Evolutionary conservation across 2,113 vertebrate species (phyloP).

Genomic region (Atractosteus spatula): DNA sequence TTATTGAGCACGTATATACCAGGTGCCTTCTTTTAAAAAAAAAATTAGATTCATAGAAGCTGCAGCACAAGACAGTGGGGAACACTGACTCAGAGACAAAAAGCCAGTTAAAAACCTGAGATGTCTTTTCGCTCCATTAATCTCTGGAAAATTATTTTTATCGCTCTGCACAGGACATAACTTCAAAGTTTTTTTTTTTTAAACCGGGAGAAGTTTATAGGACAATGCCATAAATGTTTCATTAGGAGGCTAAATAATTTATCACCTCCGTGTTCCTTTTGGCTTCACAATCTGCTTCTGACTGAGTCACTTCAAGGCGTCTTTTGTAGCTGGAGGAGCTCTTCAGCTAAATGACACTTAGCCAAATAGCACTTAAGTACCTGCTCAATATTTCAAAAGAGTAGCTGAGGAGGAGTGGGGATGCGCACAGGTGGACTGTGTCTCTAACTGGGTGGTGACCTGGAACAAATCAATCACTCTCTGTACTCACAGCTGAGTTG

Average conservation of each 20-base stretch:
- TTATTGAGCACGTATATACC: too few relatives aligned
- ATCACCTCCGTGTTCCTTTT: conserved; percentile 60
- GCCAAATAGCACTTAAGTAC: conserved; percentile 78
- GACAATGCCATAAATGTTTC: conserved; percentile 67
- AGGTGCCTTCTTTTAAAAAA: too few relatives aligned
- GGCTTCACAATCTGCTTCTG: conserved; percentile 51
- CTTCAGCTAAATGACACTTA: conserved; percentile 74
- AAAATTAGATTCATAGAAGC: too few relatives aligned
- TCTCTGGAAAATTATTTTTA: too few relatives aligned
- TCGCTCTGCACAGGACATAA: neutral
- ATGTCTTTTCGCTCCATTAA: too few relatives aligned
- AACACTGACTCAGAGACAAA: too few relatives aligned
- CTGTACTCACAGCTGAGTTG: neutral
- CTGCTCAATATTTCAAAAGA: conserved; percentile 77
- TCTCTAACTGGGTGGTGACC: conserved; percentile 13
- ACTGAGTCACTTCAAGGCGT: conserved; percentile 68
- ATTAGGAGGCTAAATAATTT: conserved; percentile 64
- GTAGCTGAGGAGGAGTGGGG: conserved; percentile 40
- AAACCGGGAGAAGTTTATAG: conserved; percentile 50
- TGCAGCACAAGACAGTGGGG: too few relatives aligned
- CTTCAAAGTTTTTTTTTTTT: conserved; percentile 29
- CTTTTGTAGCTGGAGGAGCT: conserved; percentile 67
- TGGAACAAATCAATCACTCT: neutral
- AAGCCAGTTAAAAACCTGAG: too few relatives aligned
- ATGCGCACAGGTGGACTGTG: conserved; percentile 50